A percentile compares a stretch with the other conserved stretches of the same genome.
These are phyloP conservation scores for Chironex yamaguchii DNA, from an alignment of 30 jellyfish, hydroid and myxozoan species.

Conservation along the genomic window DNA sequence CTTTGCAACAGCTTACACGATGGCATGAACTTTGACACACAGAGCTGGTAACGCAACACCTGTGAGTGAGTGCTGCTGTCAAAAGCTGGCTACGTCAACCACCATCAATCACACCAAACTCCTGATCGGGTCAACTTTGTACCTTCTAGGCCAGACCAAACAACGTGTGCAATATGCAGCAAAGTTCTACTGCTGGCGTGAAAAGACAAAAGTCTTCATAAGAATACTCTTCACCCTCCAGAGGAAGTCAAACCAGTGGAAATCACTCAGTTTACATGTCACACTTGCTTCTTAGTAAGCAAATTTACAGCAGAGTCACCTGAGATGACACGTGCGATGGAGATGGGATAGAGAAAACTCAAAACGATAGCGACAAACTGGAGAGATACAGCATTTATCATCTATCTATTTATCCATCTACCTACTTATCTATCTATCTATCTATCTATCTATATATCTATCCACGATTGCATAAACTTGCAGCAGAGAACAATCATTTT, in stretches of 20 bases:
- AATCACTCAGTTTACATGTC: not conserved
- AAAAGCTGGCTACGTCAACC: not conserved
- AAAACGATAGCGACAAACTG: too few relatives aligned
- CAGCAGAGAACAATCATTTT: too few relatives aligned
- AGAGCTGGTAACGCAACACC: not conserved
- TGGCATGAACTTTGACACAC: not conserved
- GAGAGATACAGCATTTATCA: too few relatives aligned
- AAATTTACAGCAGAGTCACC: too few relatives aligned
- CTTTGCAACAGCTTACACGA: not conserved
- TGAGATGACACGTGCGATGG: too few relatives aligned
- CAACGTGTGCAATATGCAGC: not conserved
- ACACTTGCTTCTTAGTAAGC: not conserved
- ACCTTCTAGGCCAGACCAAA: not conserved
- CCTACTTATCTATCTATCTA: too few relatives aligned
- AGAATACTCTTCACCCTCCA: not conserved
- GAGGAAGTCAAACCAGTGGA: not conserved
- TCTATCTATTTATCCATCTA: too few relatives aligned
- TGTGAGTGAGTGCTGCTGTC: not conserved
- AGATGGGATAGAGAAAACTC: too few relatives aligned
- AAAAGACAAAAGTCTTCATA: not conserved
- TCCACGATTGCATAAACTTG: too few relatives aligned
- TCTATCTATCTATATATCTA: too few relatives aligned
- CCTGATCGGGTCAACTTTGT: not conserved
- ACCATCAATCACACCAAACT: not conserved
- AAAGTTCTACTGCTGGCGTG: not conserved